Percentiles rank a stretch among this genome's conserved stretches.
Evolutionary conservation across 2,113 vertebrate species (phyloP).

Genomic region (Peromyscus polionotus): DNA sequence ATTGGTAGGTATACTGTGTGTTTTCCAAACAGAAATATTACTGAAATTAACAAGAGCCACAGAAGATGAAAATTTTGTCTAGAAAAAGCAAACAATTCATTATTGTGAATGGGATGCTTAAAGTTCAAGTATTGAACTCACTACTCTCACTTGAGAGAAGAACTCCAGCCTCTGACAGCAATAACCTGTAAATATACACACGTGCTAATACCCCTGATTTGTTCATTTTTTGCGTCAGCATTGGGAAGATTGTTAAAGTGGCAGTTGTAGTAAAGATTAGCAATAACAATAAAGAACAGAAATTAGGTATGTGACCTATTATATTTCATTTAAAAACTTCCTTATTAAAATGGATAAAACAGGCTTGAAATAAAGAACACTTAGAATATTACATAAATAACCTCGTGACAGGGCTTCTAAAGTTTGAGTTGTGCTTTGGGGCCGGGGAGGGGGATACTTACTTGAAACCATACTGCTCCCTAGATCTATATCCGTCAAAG

Average conservation of each 20-base stretch:
- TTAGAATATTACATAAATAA: constrained; percentile 54
- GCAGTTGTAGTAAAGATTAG: constrained; percentile 71
- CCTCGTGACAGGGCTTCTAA: neutral
- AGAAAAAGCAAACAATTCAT: constrained; percentile 10
- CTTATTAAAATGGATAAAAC: constrained; percentile 73
- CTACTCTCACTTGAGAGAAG: constrained; percentile 22
- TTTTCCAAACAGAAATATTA: constrained; percentile 26
- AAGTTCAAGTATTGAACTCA: constrained; percentile 51
- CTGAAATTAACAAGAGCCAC: neutral
- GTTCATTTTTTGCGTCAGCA: constrained; percentile 70
- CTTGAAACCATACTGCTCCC: neutral
- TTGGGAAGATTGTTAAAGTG: constrained; percentile 79
- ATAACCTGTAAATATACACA: constrained; percentile 65
- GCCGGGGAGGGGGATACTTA: neutral
- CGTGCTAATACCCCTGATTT: constrained; percentile 72
- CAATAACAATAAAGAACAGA: constrained; percentile 76
- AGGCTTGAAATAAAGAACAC: neutral
- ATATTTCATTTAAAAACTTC: constrained; percentile 82
- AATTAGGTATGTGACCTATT: constrained; percentile 78
- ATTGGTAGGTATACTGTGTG: neutral
- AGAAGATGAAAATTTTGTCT: neutral
- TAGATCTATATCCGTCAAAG: neutral
- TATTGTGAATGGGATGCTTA: neutral
- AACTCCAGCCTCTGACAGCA: constrained; percentile 73
- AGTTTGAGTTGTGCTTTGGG: neutral